Evolutionary conservation across 2,113 vertebrate species (phyloP).

Genomic region (Hemichromis elongatus): DNA sequence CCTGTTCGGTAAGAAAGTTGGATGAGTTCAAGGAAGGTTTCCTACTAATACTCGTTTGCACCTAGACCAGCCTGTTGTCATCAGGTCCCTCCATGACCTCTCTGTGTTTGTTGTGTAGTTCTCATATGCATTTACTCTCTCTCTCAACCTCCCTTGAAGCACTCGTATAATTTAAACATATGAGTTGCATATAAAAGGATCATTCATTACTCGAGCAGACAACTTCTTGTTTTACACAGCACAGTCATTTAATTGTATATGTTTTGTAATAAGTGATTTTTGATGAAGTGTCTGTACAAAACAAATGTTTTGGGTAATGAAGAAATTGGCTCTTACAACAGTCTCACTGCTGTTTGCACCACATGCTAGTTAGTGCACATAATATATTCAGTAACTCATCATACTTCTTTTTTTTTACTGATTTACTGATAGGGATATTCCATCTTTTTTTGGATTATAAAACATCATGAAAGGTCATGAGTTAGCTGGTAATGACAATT

Average conservation of each 20-base stretch:
- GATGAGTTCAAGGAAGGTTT: not conserved
- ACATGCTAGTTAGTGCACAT: not conserved
- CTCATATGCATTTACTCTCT: not conserved
- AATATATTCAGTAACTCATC: not conserved
- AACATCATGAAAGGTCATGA: not conserved
- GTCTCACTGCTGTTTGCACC: not conserved
- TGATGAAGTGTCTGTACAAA: not conserved
- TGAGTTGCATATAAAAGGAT: not conserved
- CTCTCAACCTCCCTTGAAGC: not conserved
- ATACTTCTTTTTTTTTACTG: not conserved
- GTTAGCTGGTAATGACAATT: not conserved
- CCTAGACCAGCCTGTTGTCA: not conserved
- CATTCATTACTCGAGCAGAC: not conserved
- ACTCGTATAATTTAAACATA: not conserved
- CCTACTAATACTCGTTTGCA: not conserved
- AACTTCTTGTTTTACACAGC: not conserved
- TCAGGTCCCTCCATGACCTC: not conserved
- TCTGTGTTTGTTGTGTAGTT: not conserved
- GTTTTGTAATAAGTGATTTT: not conserved
- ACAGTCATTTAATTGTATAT: not conserved
- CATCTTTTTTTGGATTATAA: not conserved
- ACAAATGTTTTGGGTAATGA: not conserved
- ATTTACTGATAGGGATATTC: not conserved
- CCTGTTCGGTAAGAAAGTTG: constrained; percentile 68
- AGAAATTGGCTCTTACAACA: not conserved